Base-by-base conservation (phyloP, 1,140 invertebrate genomes). In the Berghia stephanieae region DNA sequence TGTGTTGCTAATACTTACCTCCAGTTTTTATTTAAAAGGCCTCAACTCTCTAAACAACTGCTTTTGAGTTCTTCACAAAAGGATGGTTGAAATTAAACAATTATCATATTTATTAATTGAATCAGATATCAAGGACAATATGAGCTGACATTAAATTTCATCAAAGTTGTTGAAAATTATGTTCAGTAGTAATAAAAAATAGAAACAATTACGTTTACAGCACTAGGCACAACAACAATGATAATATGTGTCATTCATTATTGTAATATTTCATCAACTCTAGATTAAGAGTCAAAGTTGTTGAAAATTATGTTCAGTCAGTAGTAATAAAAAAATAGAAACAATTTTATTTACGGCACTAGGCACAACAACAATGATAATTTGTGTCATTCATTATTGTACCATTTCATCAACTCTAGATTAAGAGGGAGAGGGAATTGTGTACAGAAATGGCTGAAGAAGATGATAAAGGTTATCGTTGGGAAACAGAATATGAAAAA, bases 401-500 rank as follows among this genome's bases (percentile, higher is more conserved):
- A n/a, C n/a, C n/a, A n/a, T n/a, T n/a, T n/a, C n/a, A n/a, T n/a
- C n/a, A n/a, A n/a, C n/a, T n/a, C n/a, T n/a, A n/a, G n/a, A n/a
- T n/a, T n/a, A n/a, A n/a, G n/a, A n/a, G n/a, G 27, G 34, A 27
- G 27, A 16, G 67, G 24, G 13, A 6, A 69, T 36, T 42, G 13
- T 5, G 10, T 38, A 40, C 44, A 72, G 70, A 72, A 72, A 52
- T 85, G 83, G 84, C 84, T 36, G 87, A 87, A 16, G 86, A 96
- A 55, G 95, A 96, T 86, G 92, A 93, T 55, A 96, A 96, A 85
- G 96, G 96, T 86, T 98, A 98, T 78, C 92, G 96, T 34, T 98
- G 96, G 96, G 96, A 98, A 88, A 96, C 95, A 55, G 97, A 96
- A 84, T 99, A 98, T 90, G 96, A 99, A 89, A 85, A 85, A 70